Conservation (phyloP, 2,888 invertebrate genomes). For the Platypus cylindrus region DNA sequence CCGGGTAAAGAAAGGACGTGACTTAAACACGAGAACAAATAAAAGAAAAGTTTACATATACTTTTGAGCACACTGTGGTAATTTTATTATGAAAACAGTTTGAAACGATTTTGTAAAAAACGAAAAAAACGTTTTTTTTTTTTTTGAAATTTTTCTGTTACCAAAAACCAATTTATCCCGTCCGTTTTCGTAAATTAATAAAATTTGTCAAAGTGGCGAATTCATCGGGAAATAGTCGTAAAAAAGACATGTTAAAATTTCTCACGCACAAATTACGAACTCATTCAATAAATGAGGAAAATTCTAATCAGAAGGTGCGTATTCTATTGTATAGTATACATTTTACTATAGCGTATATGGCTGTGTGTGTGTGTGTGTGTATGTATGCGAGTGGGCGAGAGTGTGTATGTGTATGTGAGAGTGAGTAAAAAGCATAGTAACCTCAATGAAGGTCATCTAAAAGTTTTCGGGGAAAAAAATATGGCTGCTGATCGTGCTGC, state of each 20-base stretch:
- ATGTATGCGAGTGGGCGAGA: constrained; percentile 4
- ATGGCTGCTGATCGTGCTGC: too few species aligned
- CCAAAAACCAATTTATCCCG: too few species aligned
- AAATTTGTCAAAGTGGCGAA: constrained; percentile 33
- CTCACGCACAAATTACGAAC: constrained; percentile 75
- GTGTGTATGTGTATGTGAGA: constrained; percentile 11
- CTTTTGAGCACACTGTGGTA: too few species aligned
- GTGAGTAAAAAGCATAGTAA: constrained; percentile 25
- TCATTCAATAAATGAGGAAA: constrained; percentile 75
- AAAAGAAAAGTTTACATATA: too few species aligned
- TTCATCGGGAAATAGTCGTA: constrained; percentile 33
- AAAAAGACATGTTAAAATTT: constrained; percentile 71
- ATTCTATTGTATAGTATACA: constrained; percentile 17
- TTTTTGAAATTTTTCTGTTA: constrained; percentile 5
- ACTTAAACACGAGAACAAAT: too few species aligned
- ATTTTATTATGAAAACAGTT: constrained; percentile 22
- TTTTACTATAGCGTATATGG: constrained; percentile 3
- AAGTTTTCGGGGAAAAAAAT: constrained; percentile 40
- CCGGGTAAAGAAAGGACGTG: constrained; percentile 23
- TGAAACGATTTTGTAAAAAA: too few species aligned
- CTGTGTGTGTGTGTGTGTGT: constrained; percentile 11
- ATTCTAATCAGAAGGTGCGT: constrained; percentile 55
- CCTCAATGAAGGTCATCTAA: constrained; percentile 40
- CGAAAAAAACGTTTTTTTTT: constrained; percentile 5
- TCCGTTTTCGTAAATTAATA: constrained; percentile 17